Evolutionary conservation across 2,888 invertebrate genomes (phyloP).

Genomic region (Rhyacophila evoluta): DNA sequence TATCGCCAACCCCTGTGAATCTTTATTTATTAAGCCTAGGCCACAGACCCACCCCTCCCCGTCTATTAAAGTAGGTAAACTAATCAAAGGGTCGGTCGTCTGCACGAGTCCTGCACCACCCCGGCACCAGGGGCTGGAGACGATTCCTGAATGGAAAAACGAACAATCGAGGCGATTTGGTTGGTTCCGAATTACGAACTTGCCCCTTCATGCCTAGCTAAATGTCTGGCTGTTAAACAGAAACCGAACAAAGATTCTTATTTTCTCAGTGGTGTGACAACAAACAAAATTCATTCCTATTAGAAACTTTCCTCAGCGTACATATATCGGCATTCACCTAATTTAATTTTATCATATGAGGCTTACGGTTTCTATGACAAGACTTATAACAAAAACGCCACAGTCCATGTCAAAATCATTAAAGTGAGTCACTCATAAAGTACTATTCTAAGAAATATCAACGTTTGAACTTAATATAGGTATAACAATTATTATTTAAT

Average conservation of each 20-base stretch:
- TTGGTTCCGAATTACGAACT: constrained; percentile 31
- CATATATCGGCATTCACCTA: no score
- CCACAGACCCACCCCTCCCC: not conserved
- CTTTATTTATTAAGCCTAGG: constrained; percentile 7
- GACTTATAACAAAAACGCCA: no score
- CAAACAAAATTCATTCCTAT: no score
- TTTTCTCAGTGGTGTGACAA: not conserved
- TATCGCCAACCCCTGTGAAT: not conserved
- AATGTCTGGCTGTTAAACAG: not conserved
- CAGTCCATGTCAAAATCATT: no score
- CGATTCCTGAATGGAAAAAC: constrained; percentile 28
- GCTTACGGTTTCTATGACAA: no score
- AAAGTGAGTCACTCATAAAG: no score
- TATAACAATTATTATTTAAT: no score
- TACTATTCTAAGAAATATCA: no score
- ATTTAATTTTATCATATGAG: no score
- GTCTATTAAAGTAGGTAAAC: constrained; percentile 39
- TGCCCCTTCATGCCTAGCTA: not conserved
- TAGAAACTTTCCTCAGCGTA: no score
- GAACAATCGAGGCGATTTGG: constrained; percentile 26
- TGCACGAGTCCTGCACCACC: not conserved
- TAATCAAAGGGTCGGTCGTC: constrained; percentile 35
- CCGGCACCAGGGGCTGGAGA: not conserved
- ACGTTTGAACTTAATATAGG: no score
- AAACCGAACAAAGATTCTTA: not conserved